Base-by-base conservation (phyloP, 2,888 invertebrate species). In the Synergus laeviventris region DNA sequence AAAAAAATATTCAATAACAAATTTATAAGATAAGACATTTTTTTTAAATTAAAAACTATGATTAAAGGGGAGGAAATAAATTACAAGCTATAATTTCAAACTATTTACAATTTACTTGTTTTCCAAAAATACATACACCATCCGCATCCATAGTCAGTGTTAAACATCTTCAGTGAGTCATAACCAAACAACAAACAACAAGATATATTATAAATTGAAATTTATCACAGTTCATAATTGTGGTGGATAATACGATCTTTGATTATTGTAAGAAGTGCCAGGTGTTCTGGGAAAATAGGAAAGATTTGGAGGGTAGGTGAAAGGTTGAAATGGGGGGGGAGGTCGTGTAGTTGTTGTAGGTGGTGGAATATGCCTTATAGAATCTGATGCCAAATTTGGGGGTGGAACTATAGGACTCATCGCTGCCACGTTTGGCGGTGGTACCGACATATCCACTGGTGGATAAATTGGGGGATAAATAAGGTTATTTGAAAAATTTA, bases 171-270 rank as follows among this genome's bases (percentile, higher is more conserved):
- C 14, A 49, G 18, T 18, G n/a, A 54, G 42, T 45, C 24, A 66
- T 66, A 66, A 49, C 16, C 16, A 64, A 21, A 42, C 42, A 66
- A 66, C 24, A 39, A 62, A 36, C 62, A 62, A 62, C 38, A 62
- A 38, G 62, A 70, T 70, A 49, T 49, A 49, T 36, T 49, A 70
- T 70, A 16, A 64, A 42, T 42, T 8, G 39, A 54, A 59, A 12
- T 24, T 45, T 66, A 66, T 66, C 70, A 70, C 70, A 70, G 70
- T 49, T 64, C 39, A 64, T 64, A 64, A 42, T 64, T 70, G 31
- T 11, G 49, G 49, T 66, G 45, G 49, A 70, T 70, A 49, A 24
- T 70, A 70, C 11, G 70, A 11, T 7, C 59, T 49, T 54, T 70
- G 70, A 70, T 70, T 49, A 49, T 49, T 31, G 11, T 16, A 70